Base-by-base conservation (phyloP, 2,888 invertebrate species). In the Harmothoe impar region DNA sequence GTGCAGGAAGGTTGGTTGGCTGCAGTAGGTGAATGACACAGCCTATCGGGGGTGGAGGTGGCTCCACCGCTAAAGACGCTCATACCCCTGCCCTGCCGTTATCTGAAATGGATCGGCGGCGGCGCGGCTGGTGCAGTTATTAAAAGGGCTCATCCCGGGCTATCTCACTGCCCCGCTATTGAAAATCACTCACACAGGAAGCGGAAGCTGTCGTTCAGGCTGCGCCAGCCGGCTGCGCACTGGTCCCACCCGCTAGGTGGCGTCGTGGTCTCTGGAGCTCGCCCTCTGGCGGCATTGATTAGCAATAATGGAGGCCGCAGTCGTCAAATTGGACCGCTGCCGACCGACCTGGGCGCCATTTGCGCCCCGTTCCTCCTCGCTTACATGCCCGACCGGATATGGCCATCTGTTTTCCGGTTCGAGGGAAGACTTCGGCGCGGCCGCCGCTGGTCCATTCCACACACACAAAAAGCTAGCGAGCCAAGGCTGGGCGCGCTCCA, bases 301-400 rank as follows among this genome's bases (percentile, higher is more conserved):
- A 81, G 81, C 81, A 81, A 81, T 81, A 81, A 81, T 81, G 43
- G 35, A 20, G 35, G 81, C 20, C 23, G 81, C 35, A 81, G 81
- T 43, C 81, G 43, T 81, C 81, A 81, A 81, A 81, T 81, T 43
- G 81, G 43, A 81, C 33, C 81, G 1, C 62, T 62, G n/a, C 43
- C 23, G 81, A n/a, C 81, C 81, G 81, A 33, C 81, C n/a, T 25
- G 25, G 77, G 17, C 81, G 81, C 33, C 81, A 81, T 81, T 81
- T 81, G 81, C 43, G 81, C 81, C 81, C n/a, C 72, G 72, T 3
- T 43, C 77, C 62, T n/a, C 5, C n/a, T 31, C 81, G 81, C 81
- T 81, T 81, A 81, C 81, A 81, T 33, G 81, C 81, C 35, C 81
- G 35, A 43, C 35, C 81, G 81, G 81, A 81, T 35, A 81, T 81